Conservation (phyloP, 2,888 invertebrate species). For the Phortica magna region DNA sequence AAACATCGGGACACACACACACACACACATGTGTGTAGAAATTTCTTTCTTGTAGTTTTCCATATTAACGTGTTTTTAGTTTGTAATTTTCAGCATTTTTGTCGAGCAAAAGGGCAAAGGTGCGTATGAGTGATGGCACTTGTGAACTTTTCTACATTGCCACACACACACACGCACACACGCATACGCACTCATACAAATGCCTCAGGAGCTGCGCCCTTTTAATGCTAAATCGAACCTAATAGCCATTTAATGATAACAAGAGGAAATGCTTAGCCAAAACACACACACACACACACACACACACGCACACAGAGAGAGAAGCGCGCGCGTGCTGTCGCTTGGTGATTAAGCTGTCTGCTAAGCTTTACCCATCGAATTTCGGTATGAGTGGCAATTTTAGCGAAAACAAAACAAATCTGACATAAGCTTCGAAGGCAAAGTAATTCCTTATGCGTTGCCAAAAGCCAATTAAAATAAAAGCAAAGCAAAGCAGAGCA, state of each 20-base stretch:
- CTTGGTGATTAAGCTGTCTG: conserved; percentile 21
- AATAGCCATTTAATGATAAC: conserved; percentile 32
- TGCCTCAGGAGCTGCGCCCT: too few species aligned
- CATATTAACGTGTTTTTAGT: conserved; percentile 25
- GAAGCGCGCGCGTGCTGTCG: not conserved
- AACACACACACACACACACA: not conserved
- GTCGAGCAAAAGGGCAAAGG: conserved; percentile 13
- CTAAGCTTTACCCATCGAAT: not conserved
- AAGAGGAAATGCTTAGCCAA: not conserved
- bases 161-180: too few species aligned
- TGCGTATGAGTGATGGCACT: conserved; percentile 28
- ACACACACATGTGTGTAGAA: not conserved
- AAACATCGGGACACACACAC: not conserved
- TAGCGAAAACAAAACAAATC: not conserved
- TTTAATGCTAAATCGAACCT: conserved; percentile 27
- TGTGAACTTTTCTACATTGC: not conserved
- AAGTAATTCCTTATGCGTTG: not conserved
- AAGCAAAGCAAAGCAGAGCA: not conserved
- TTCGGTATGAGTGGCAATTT: not conserved
- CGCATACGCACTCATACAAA: not conserved
- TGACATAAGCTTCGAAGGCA: not conserved
- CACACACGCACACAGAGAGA: not conserved
- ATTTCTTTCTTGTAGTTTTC: conserved; percentile 3
- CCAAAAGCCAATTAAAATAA: not conserved
- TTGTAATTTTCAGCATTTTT: conserved; percentile 14